A percentile compares a stretch with the other conserved stretches of the same genome.
Conservation (phyloP, 2,113 vertebrate species). For the Chrysochloris asiatica region DNA sequence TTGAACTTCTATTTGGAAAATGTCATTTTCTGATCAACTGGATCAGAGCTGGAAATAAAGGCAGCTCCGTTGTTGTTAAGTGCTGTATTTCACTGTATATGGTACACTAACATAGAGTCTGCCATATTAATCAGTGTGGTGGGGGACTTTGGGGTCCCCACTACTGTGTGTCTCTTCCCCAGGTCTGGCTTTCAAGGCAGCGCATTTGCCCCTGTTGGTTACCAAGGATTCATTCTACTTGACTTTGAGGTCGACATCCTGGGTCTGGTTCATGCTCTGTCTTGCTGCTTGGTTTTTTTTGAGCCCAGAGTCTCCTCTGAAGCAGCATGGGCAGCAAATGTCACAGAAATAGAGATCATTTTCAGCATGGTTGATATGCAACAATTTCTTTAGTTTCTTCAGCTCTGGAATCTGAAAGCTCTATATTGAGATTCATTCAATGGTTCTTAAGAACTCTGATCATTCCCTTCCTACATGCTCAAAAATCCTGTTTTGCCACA, state of each 20-base stretch:
- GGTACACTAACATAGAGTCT: neutral
- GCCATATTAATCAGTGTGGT: rapidly evolving
- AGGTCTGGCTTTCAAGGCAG: too few species aligned
- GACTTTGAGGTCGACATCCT: neutral
- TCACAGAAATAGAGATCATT: neutral
- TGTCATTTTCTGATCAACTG: neutral
- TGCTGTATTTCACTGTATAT: neutral
- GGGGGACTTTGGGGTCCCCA: neutral
- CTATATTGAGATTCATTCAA: neutral
- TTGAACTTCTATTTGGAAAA: neutral
- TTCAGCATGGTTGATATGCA: neutral
- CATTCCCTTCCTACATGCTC: neutral
- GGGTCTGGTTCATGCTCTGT: neutral
- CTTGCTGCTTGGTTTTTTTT: neutral
- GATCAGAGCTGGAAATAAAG: neutral
- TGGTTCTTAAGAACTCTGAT: neutral
- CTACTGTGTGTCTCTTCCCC: rapidly evolving
- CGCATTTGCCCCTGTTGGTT: rapidly evolving
- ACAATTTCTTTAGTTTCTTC: neutral
- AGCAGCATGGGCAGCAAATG: rapidly evolving
- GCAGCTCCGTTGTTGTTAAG: neutral
- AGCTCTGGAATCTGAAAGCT: neutral
- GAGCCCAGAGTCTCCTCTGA: neutral
- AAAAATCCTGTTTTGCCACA: neutral
- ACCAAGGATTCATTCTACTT: neutral